These are phyloP conservation scores for Heliconius melpomene DNA, from an alignment of 1,140 invertebrate genomes.

Conservation along the genomic window DNA sequence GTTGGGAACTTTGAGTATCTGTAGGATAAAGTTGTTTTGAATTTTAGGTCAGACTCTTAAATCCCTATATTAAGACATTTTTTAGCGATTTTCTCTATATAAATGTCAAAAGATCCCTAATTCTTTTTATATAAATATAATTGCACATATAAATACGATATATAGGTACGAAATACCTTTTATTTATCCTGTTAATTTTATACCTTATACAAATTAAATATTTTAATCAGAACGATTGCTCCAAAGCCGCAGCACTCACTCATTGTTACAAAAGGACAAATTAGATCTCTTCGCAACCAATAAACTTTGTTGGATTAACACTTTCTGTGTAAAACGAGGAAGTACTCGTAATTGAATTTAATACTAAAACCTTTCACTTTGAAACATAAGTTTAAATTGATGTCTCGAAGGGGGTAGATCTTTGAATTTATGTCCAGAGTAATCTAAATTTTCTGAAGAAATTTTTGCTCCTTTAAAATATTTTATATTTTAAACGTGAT, in stretches of 20 bases:
- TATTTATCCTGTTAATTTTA: background rate
- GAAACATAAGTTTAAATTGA: conserved; percentile 29
- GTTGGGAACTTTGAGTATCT: too few species aligned
- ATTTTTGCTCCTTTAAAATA: background rate
- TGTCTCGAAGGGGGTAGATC: conserved; percentile 21
- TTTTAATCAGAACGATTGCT: conserved; percentile 14
- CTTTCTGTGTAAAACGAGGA: conserved; percentile 29
- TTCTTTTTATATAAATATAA: too few species aligned
- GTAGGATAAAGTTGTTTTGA: too few species aligned
- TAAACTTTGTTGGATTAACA: conserved; percentile 34
- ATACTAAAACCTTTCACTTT: conserved; percentile 30
- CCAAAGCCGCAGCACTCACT: conserved; percentile 17
- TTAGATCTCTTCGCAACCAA: conserved; percentile 32
- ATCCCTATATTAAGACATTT: too few species aligned
- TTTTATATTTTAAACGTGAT: background rate
- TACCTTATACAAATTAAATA: background rate
- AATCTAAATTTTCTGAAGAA: background rate
- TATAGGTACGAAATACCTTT: background rate
- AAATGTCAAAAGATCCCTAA: too few species aligned
- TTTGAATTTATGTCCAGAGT: background rate
- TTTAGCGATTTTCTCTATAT: too few species aligned
- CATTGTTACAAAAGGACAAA: conserved; percentile 32
- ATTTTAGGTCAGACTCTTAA: too few species aligned
- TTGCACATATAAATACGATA: too few species aligned
- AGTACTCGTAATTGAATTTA: conserved; percentile 31